A percentile compares a stretch with the other conserved stretches of the same genome.
Evolutionary conservation across 2,113 vertebrate species (phyloP).

Genomic region (Crotalus helleri): DNA sequence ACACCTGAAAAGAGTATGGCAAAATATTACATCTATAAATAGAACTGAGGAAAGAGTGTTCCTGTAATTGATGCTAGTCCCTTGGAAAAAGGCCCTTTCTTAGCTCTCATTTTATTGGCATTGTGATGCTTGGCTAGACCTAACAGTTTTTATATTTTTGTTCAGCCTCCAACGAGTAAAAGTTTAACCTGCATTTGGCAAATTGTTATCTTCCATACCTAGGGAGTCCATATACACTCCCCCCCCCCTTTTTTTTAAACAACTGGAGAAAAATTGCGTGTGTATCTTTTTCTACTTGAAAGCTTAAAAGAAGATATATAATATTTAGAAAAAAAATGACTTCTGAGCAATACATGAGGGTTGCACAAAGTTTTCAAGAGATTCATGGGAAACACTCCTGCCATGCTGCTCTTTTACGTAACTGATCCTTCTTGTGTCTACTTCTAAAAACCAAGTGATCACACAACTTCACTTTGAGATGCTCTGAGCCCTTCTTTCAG

Average conservation of each 20-base stretch:
- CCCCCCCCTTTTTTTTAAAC: not conserved
- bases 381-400: not conserved
- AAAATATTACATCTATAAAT: rapidly evolving
- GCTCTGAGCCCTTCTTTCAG: too few species aligned
- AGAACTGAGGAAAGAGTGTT: rapidly evolving
- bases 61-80: rapidly evolving
- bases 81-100: not conserved
- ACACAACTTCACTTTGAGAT: not conserved
- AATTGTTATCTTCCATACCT: not conserved
- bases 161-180: not conserved
- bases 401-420: not conserved
- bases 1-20: not conserved
- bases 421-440: not conserved
- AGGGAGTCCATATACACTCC: not conserved
- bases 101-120: not conserved
- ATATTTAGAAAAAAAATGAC: not conserved
- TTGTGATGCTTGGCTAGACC: not conserved
- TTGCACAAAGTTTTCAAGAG: not conserved
- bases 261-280: not conserved
- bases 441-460: not conserved
- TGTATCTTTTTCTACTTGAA: not conserved
- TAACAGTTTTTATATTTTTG: not conserved
- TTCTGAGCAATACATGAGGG: not conserved
- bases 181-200: not conserved
- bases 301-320: not conserved